Conservation (phyloP, 2,797 vertebrate species). For the Bovichtus diacanthus region DNA sequence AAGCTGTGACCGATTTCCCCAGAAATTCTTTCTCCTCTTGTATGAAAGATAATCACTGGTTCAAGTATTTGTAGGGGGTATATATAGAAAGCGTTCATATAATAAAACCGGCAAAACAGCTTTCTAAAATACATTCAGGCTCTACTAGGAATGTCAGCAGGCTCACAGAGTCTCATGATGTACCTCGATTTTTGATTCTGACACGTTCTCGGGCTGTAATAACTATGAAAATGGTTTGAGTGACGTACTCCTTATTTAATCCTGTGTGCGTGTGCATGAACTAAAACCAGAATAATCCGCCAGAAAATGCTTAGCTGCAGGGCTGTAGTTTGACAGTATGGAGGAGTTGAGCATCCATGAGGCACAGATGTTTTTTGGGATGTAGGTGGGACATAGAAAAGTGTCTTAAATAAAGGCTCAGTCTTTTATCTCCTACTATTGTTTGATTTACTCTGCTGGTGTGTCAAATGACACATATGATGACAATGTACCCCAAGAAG, state of each 20-base stretch:
- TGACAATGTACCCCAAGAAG: background rate
- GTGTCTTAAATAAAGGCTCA: conserved; percentile 8
- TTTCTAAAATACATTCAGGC: conserved; percentile 55
- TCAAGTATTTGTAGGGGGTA: conserved; percentile 7
- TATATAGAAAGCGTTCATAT: conserved; percentile 44
- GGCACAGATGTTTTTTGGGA: conserved; percentile 29
- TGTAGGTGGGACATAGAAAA: conserved; percentile 16
- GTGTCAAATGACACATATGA: background rate
- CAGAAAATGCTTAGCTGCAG: conserved; percentile 41
- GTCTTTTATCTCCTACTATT: conserved; percentile 1
- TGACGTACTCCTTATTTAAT: conserved; percentile 67
- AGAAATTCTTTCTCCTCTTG: conserved; percentile 44
- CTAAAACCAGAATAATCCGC: conserved; percentile 55
- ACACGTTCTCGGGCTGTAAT: conserved; percentile 50
- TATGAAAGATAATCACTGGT: conserved; percentile 51
- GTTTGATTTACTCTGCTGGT: background rate
- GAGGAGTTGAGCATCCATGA: conserved; percentile 51
- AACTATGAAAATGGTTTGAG: conserved; percentile 59
- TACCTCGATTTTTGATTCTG: conserved; percentile 49
- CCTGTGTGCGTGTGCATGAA: conserved; percentile 35
- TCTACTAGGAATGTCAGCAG: conserved; percentile 45
- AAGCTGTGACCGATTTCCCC: conserved; percentile 43
- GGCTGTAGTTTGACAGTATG: conserved; percentile 35
- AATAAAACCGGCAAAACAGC: conserved; percentile 39
- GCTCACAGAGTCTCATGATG: conserved; percentile 23